Evolutionary conservation across 2,888 invertebrate genomes (phyloP).

Genomic region (Orthosia gothica): DNA sequence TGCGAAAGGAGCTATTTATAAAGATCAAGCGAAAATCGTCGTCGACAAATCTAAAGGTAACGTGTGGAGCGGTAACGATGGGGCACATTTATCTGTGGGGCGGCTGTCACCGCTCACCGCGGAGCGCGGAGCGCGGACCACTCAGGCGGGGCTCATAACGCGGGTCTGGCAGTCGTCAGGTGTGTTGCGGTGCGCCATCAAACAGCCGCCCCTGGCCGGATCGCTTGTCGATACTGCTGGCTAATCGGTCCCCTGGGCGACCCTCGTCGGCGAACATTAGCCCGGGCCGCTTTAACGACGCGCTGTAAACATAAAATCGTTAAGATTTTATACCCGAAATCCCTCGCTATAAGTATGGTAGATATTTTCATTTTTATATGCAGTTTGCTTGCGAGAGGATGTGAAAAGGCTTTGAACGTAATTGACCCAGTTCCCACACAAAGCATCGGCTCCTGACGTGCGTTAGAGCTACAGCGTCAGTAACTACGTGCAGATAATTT

Average conservation of each 20-base stretch:
- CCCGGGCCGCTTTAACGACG: constrained; percentile 65
- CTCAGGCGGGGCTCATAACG: constrained; percentile 67
- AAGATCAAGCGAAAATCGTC: constrained; percentile 67
- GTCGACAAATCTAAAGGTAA: constrained; percentile 74
- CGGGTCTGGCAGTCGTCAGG: constrained; percentile 67
- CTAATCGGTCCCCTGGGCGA: constrained; percentile 73
- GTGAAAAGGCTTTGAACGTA: constrained; percentile 50
- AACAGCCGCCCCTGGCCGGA: constrained; percentile 51
- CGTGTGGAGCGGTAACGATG: constrained; percentile 67
- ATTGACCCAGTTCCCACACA: constrained; percentile 57
- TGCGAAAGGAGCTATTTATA: constrained; percentile 64
- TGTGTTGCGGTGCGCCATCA: constrained; percentile 67
- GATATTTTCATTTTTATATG: constrained; percentile 49
- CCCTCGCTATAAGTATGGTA: constrained; percentile 33
- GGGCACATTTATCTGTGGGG: constrained; percentile 73
- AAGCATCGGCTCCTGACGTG: constrained; percentile 41
- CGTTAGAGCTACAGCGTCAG: no score
- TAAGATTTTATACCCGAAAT: constrained; percentile 58
- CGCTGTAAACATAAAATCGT: constrained; percentile 64
- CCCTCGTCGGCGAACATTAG: constrained; percentile 68
- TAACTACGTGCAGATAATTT: constrained; percentile 18
- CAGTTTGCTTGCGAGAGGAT: constrained; percentile 35
- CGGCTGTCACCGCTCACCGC: constrained; percentile 69
- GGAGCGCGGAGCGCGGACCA: constrained; percentile 2
- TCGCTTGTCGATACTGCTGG: constrained; percentile 68